Evolutionary conservation across 2,113 vertebrate species (phyloP), one percentile per base, ranked within the genome.

Genomic region (Crotalus horridus): DNA sequence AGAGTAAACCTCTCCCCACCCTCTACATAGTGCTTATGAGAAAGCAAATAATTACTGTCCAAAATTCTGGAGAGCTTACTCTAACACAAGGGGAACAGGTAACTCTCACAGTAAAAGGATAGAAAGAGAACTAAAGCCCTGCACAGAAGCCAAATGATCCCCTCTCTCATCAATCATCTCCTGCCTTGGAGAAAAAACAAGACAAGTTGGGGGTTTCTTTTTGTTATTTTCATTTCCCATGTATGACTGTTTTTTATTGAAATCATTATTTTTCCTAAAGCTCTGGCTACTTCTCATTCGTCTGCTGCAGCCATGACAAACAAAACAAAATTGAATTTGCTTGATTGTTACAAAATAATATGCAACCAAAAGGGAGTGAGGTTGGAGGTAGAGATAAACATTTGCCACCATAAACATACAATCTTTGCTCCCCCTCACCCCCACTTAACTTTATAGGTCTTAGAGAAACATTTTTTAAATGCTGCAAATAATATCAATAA

Each of bases 291-390:
- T 96, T 96, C 93, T 95, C 93, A 93, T 48, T 91, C 53, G 95
- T 89, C 91, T 93, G 88, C 93, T 94, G 89, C 94, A 93, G 95
- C 92, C 94, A 94, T 93, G 94, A 95, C 93, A 95, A 51, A 81
- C 74, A 81, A 81, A 81, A 81, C 74, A 81, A 91, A 96, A 96
- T 93, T 85, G 89, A 95, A 96, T 93, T 24, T 55, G 93, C 54
- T 90, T 89, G 87, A 96, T 53, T 58, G 51, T 95, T 95, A 96
- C 0, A 96, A 96, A 96, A 96, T 53, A 43, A 64, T 91, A 85
- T 53, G 85, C 3, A 92, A 87, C 88, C 10, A 6, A 2, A 10
- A n/a, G 33, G 43, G 54, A 39, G 48, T 93, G 64, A 61, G 59
- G 15, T 48, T 39, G 58, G 29, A 43, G 43, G 46, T 13, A 39